These are phyloP conservation scores for Enteromius argenteus DNA, from an alignment of 2,797 vertebrate genomes.

Conservation along the genomic window DNA sequence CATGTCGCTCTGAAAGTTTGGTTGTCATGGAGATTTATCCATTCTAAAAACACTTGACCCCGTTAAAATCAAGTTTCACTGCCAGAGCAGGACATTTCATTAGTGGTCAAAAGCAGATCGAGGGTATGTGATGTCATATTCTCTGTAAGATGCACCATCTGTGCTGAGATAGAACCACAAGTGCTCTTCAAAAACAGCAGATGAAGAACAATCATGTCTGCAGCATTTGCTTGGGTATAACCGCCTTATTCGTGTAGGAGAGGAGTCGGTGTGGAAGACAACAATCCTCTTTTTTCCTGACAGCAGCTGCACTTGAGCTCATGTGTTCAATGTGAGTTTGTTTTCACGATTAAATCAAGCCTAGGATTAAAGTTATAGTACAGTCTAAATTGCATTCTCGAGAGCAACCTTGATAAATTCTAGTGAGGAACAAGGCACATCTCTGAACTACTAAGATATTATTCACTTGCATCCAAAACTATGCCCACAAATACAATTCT, in stretches of 20 bases:
- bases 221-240: neutral
- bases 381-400: neutral
- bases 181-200: slow-evolving; percentile 12
- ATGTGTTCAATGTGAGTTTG: neutral
- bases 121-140: neutral
- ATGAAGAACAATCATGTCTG: slow-evolving; percentile 3
- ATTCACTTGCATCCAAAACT: neutral
- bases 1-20: slow-evolving; percentile 27
- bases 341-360: slow-evolving; percentile 31
- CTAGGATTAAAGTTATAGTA: slow-evolving; percentile 22
- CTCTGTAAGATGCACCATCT: neutral
- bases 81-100: slow-evolving; percentile 8
- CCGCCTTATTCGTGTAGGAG: neutral
- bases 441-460: neutral
- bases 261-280: neutral
- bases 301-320: neutral
- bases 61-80: slow-evolving; percentile 4
- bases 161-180: neutral
- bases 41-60: slow-evolving; percentile 21
- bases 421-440: neutral
- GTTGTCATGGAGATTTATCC: slow-evolving; percentile 32
- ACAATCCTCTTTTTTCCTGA: neutral
- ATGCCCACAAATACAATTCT: neutral
- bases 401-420: slow-evolving; percentile 3
- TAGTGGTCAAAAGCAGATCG: slow-evolving; percentile 21